These are phyloP conservation scores for Leucoma salicis DNA, from an alignment of 2,888 invertebrate species.

Conservation along the genomic window DNA sequence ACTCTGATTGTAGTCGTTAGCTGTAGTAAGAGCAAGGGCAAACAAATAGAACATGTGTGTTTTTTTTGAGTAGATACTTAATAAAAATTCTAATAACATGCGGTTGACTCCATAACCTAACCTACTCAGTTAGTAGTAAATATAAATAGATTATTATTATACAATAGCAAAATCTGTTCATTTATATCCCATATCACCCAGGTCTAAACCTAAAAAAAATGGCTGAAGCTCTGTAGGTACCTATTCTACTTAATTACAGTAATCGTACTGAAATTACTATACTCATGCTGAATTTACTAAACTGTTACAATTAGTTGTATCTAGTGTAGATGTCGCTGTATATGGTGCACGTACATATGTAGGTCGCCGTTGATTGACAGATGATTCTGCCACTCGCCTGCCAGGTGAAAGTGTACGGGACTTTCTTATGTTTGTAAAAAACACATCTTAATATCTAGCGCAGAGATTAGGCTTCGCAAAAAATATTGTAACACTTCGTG, in stretches of 20 bases:
- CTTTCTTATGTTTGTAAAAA: conserved; percentile 37
- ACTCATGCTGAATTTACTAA: conserved; percentile 12
- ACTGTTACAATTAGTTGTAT: conserved; percentile 9
- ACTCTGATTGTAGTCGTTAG: too few relatives aligned
- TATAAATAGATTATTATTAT: too few relatives aligned
- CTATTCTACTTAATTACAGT: conserved; percentile 21
- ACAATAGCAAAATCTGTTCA: too few relatives aligned
- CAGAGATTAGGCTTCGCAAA: conserved; percentile 29
- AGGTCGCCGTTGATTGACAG: conserved; percentile 36
- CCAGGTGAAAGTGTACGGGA: conserved; percentile 55
- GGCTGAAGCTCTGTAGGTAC: too few relatives aligned
- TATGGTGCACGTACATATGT: conserved; percentile 16
- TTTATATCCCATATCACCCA: too few relatives aligned
- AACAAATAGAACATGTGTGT: too few relatives aligned
- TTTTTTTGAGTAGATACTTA: too few relatives aligned
- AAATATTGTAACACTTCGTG: conserved; percentile 29
- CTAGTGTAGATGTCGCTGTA: conserved; percentile 20
- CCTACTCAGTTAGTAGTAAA: too few relatives aligned
- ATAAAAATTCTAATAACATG: too few relatives aligned
- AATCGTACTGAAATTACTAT: conserved; percentile 16
- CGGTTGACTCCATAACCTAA: too few relatives aligned
- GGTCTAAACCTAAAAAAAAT: too few relatives aligned
- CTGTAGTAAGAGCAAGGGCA: too few relatives aligned
- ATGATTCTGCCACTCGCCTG: conserved; percentile 13
- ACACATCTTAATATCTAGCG: conserved; percentile 20